Evolutionary conservation across 2,888 invertebrate genomes (phyloP), one percentile per base, ranked within the genome.

Genomic region (Andricus quercusramuli): DNA sequence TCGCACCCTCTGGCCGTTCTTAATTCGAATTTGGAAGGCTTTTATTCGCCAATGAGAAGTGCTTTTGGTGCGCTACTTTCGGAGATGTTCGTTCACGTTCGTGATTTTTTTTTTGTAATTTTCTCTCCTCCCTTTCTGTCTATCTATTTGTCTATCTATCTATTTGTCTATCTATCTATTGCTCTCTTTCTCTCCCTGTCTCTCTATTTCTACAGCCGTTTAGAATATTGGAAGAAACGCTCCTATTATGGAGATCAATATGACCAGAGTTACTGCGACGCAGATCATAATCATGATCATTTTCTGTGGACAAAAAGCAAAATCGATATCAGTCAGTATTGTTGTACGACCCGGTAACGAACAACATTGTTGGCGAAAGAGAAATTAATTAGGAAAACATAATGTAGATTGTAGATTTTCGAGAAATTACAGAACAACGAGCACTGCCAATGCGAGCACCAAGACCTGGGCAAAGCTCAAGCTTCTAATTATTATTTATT

Each of bases 261-360:
- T 90, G 89, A 92, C 89, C 89, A 88, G 88, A 86, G 88, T 85
- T 90, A 92, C 90, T 89, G 90, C 88, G 85, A 91, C 89, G 92
- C 92, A 92, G 91, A 91, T 92, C 90, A 91, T 89, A 89, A 92
- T 92, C 90, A 92, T 87, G 91, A 91, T 92, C 92, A 91, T 91
- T 92, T 93, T 92, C 93, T 92, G 92, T 91, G 91, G 90, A 91
- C 91, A 92, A 84, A 91, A 90, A 88, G 86, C 81, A 85, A 76
- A 82, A 80, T 85, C 82, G 80, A 82, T 77, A 78, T 77, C 65
- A 76, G 79, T 85, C 79, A 85, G 82, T 82, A 80, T 70, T 70
- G 70, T 70, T 51, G 29, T 51, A 29, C 47, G 70, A 25, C 29
- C 47, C 70, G 70, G 47, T 70, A 70, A 51, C 70, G 29, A 70